phyloP scores from a whole-genome alignment of 2,797 vertebrate genomes.

The Aphelocoma californica region DNA sequence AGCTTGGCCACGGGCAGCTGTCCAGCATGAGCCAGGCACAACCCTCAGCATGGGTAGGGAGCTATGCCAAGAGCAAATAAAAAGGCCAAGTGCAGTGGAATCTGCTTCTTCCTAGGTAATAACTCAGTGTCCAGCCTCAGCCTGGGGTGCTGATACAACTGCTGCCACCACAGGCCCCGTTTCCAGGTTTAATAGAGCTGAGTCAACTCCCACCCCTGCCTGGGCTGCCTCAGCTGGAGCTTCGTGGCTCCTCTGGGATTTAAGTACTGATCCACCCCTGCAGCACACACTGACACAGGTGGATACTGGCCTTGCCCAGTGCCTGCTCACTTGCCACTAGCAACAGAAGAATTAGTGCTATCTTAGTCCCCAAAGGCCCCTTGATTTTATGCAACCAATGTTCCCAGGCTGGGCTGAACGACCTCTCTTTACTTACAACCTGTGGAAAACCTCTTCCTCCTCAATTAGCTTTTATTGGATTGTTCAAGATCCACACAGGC shows the following conservation, averaged over 20 bases:
- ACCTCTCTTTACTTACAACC: background rate
- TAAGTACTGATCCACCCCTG: background rate
- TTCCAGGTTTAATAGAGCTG: background rate
- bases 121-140: background rate
- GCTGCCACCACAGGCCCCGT: background rate
- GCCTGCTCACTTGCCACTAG: background rate
- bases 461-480: background rate
- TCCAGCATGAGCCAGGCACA: fast-evolving
- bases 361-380: background rate
- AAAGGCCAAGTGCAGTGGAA: background rate
- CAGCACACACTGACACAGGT: background rate
- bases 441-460: background rate
- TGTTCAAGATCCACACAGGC: background rate
- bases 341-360: background rate
- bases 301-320: background rate
- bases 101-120: background rate
- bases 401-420: background rate
- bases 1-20: background rate
- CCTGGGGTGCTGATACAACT: fast-evolving
- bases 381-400: background rate
- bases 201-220: background rate
- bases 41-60: fast-evolving
- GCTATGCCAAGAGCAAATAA: background rate
- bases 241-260: fast-evolving
- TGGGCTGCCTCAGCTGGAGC: background rate